Evolutionary conservation across 2,797 vertebrate species (phyloP).

Genomic region (Enteromius treurensis): DNA sequence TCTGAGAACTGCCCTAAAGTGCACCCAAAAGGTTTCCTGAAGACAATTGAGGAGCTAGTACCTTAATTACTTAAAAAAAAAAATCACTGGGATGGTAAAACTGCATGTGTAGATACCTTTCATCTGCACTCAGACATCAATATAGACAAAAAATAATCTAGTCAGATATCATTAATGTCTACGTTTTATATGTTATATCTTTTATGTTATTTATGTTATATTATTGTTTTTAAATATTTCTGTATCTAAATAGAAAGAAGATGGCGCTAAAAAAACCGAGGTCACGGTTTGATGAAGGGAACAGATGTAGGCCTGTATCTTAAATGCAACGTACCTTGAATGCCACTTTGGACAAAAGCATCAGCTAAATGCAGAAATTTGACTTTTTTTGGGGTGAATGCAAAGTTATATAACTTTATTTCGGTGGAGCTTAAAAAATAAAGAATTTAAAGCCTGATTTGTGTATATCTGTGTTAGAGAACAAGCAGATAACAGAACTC

Average conservation of each 20-base stretch:
- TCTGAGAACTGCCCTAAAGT: neutral
- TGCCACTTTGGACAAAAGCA: neutral
- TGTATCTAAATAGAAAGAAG: neutral
- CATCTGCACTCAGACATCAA: neutral
- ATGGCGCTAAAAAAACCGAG: neutral
- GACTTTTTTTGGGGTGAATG: neutral
- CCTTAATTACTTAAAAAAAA: neutral
- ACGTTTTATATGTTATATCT: neutral
- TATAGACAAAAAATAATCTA: neutral
- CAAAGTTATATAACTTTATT: neutral
- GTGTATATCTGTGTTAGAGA: neutral
- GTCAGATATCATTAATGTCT: neutral
- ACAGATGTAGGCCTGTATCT: neutral
- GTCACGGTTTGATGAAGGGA: neutral
- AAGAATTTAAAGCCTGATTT: neutral
- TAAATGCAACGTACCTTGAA: neutral
- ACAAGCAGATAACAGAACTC: conserved; percentile 46
- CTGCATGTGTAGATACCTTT: neutral
- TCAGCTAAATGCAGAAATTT: neutral
- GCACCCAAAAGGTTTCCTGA: neutral
- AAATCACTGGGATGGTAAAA: neutral
- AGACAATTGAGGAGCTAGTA: neutral
- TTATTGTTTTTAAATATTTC: neutral
- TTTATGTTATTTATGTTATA: neutral
- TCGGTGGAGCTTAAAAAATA: neutral